phyloP scores from a whole-genome alignment of 2,888 invertebrate species.

The Apoda limacodes region DNA sequence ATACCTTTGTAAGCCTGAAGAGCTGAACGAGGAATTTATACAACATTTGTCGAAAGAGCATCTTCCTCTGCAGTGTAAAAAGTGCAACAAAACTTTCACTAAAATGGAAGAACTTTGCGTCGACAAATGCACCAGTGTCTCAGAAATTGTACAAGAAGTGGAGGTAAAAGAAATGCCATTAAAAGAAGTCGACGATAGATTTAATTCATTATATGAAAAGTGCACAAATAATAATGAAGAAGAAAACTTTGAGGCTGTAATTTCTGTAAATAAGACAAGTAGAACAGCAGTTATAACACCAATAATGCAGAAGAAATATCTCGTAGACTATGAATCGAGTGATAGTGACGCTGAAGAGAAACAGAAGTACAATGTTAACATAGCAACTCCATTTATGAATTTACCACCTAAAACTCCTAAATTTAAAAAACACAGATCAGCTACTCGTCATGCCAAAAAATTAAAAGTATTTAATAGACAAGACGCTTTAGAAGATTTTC shows the following conservation, averaged over 20 bases:
- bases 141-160: slow-evolving; percentile 36
- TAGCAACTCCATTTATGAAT: slow-evolving; percentile 35
- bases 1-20: slow-evolving; percentile 39
- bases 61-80: slow-evolving; percentile 46
- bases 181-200: slow-evolving; percentile 35
- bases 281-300: slow-evolving; percentile 58
- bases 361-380: slow-evolving; percentile 19
- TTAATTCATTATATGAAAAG: slow-evolving; percentile 49
- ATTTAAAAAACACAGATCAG: slow-evolving; percentile 33
- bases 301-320: slow-evolving; percentile 37
- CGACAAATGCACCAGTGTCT: slow-evolving; percentile 47
- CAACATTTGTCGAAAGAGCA: slow-evolving; percentile 43
- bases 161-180: slow-evolving; percentile 7
- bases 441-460: slow-evolving; percentile 53
- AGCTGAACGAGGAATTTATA: slow-evolving; percentile 38
- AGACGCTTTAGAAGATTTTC: slow-evolving; percentile 33
- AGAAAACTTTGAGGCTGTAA: slow-evolving; percentile 40
- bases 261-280: slow-evolving; percentile 37
- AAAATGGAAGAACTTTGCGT: slow-evolving; percentile 49
- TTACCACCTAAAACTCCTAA: slow-evolving; percentile 39
- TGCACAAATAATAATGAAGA: slow-evolving; percentile 25
- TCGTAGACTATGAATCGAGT: slow-evolving; percentile 56
- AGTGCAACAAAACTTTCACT: slow-evolving; percentile 42
- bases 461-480: slow-evolving; percentile 37
- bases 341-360: slow-evolving; percentile 36